These are phyloP conservation scores for Plotosus lineatus DNA, from an alignment of 2,113 vertebrate genomes.

Conservation along the genomic window DNA sequence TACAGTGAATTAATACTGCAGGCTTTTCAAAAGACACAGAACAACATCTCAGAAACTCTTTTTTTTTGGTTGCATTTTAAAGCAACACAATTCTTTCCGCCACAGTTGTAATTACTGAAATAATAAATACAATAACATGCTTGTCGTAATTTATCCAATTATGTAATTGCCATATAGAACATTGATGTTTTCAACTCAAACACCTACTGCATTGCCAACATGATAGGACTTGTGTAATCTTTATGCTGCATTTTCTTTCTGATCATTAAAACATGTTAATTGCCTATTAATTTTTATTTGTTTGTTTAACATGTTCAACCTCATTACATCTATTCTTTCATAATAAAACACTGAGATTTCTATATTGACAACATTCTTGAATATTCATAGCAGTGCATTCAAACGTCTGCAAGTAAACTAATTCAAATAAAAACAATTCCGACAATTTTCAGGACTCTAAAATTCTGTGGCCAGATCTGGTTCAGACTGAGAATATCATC, in stretches of 20 bases:
- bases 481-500: conserved; percentile 26
- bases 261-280: not conserved
- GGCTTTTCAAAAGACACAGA: not conserved
- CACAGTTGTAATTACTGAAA: not conserved
- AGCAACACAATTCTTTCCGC: no score
- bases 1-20: not conserved
- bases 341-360: not conserved
- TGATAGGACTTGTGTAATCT: not conserved
- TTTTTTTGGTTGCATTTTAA: no score
- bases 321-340: no score
- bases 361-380: not conserved
- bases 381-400: not conserved
- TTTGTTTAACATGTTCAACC: not conserved
- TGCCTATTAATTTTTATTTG: not conserved
- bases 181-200: not conserved
- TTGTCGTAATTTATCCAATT: not conserved
- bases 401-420: not conserved
- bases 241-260: not conserved
- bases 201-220: not conserved
- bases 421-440: not conserved
- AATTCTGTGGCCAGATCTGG: not conserved
- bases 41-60: not conserved
- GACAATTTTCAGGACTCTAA: not conserved
- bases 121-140: not conserved
- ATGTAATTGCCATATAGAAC: not conserved